Base-by-base conservation (phyloP, 2,888 invertebrate genomes). In the Sympetrum striolatum region DNA sequence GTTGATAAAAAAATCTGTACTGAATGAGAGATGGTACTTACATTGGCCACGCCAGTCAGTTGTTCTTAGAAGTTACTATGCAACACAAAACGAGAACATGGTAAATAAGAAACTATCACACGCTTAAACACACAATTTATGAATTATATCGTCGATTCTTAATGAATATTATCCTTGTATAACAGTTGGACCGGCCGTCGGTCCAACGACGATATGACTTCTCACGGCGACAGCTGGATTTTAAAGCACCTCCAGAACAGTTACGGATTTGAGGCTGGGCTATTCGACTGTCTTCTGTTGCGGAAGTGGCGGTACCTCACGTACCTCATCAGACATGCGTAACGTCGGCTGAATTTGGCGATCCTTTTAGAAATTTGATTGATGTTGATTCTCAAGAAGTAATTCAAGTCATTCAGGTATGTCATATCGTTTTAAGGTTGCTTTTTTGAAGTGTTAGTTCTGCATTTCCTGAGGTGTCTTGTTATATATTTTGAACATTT, bases 191-290 rank as follows among this genome's bases (percentile, higher is more conserved):
- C 58, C 37, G 35, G 35, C 86, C 80, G 37, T 18, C 80, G 80
- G 80, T 22, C 80, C 86, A 86, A 86, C 86, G 86, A 37, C 60
- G 58, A 60, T 86, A 22, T 35, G 14, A 2, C 35, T 58, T 37
- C 37, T 18, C 60, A 35, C 37, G 58, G 86, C 86, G 86, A 58
- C 39, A 60, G 60, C 58, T 53, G 64, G 60, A 86, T 86, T 86
- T 86, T 86, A 86, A 86, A 86, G 86, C 60, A 60, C 86, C 86
- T 60, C 37, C 86, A 35, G 53, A 86, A 64, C 86, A 60, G 60
- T 86, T 86, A 60, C 15, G 60, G 39, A 60, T 86, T 60, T 37
- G 86, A 86, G 86, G 53, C n/a, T 31, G 53, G 73, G 31, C 48
- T 31, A 86, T 58, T 60, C 86, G 86, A 60, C n/a, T 60, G 86